phyloP scores from a whole-genome alignment of 1,140 invertebrate species.

The Neodiprion lecontei region DNA sequence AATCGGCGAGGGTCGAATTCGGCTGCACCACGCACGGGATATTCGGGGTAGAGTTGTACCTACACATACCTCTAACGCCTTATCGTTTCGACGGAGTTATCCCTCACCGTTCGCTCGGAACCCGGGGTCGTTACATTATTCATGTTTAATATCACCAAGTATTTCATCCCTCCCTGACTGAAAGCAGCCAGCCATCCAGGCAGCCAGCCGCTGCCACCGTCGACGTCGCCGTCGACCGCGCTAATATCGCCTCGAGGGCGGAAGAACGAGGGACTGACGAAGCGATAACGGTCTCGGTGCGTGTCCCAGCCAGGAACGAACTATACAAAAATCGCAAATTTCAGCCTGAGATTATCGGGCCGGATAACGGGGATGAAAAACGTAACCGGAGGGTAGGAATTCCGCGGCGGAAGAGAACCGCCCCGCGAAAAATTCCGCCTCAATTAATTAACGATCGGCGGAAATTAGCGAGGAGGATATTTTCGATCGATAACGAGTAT shows the following conservation, averaged over 20 bases:
- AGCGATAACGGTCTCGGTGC: not conserved
- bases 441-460: too few species aligned
- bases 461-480: too few species aligned
- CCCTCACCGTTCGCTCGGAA: slow-evolving; percentile 27
- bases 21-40: not conserved
- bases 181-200: slow-evolving; percentile 33
- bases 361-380: too few species aligned
- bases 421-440: slow-evolving; percentile 17
- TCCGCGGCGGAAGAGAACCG: slow-evolving; percentile 23
- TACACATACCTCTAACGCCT: slow-evolving; percentile 25
- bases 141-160: slow-evolving; percentile 59
- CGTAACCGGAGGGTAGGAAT: not conserved
- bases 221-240: slow-evolving; percentile 27
- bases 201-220: slow-evolving; percentile 29
- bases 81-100: slow-evolving; percentile 39
- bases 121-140: slow-evolving; percentile 52
- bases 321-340: too few species aligned
- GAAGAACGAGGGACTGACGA: slow-evolving; percentile 30
- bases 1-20: not conserved
- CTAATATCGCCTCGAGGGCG: slow-evolving; percentile 44
- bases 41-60: not conserved
- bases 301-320: slow-evolving; percentile 28
- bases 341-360: too few species aligned
- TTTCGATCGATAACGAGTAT: too few species aligned
- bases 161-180: slow-evolving; percentile 51